Evolutionary conservation across 1,140 invertebrate species (phyloP).

Genomic region (Dolichoris vasculosae): DNA sequence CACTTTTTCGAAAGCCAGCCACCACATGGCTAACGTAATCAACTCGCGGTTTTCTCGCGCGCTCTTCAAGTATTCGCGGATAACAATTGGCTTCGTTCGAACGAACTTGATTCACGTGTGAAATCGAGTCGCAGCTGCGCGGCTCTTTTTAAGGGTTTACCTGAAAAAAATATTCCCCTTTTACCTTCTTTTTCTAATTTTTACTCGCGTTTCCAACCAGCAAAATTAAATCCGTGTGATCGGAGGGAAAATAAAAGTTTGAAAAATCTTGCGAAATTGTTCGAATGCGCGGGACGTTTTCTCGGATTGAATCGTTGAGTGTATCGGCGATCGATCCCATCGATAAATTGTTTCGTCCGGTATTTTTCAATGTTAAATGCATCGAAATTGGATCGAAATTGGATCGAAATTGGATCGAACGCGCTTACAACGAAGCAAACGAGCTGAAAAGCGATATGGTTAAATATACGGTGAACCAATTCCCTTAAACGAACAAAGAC

Average conservation of each 20-base stretch:
- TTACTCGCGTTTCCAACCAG: background rate
- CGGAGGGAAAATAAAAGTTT: no score
- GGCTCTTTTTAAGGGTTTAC: background rate
- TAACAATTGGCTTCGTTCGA: background rate
- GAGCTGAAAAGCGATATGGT: no score
- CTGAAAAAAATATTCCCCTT: background rate
- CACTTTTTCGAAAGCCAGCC: constrained; percentile 34
- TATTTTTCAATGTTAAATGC: no score
- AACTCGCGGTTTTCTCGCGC: constrained; percentile 26
- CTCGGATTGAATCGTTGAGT: no score
- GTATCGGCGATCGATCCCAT: no score
- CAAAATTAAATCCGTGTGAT: background rate
- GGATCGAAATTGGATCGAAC: no score
- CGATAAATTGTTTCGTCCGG: no score
- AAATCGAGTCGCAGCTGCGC: background rate
- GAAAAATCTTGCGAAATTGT: background rate
- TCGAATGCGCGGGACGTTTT: no score
- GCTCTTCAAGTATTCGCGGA: constrained; percentile 17
- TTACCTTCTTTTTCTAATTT: background rate
- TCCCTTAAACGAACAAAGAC: no score
- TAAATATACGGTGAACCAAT: no score
- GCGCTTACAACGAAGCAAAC: no score
- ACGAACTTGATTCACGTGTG: background rate
- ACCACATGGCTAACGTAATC: background rate
- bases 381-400: no score